A percentile compares a stretch with the other conserved stretches of the same genome.
These are phyloP conservation scores for Danio aesculapii DNA, from an alignment of 2,797 vertebrate species.

Conservation along the genomic window DNA sequence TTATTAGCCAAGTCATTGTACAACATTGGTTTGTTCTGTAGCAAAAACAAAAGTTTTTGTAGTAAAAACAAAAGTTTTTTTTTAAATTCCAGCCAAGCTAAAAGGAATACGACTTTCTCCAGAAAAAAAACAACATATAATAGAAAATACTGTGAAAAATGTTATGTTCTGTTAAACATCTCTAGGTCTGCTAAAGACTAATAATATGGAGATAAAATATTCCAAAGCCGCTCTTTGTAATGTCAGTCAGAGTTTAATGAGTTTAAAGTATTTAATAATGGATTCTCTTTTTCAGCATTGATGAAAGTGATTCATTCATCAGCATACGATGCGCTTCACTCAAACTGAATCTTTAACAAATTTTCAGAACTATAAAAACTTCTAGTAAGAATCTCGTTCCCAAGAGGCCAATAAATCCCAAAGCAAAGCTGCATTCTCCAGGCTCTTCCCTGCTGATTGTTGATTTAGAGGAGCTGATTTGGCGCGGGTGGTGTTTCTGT, in stretches of 20 bases:
- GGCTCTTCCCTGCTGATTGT: slow-evolving; percentile 12
- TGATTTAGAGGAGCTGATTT: slow-evolving; percentile 39
- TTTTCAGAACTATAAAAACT: neutral
- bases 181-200: too few relatives aligned
- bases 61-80: too few relatives aligned
- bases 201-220: neutral
- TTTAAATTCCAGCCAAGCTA: too few relatives aligned
- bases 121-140: too few relatives aligned
- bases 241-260: too few relatives aligned
- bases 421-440: neutral
- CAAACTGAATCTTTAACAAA: neutral
- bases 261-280: neutral
- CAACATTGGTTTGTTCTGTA: too few relatives aligned
- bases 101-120: too few relatives aligned
- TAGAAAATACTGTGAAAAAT: too few relatives aligned
- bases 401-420: neutral
- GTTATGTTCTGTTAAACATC: too few relatives aligned
- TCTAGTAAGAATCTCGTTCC: neutral
- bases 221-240: neutral
- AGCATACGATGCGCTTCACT: neutral
- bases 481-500: slow-evolving; percentile 33
- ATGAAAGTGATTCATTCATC: neutral
- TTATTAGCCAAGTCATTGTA: too few relatives aligned
- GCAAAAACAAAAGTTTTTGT: too few relatives aligned
- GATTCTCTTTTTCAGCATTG: neutral